These are phyloP conservation scores for Ibidorhyncha struthersii DNA, from an alignment of 2,113 vertebrate species.

Conservation along the genomic window DNA sequence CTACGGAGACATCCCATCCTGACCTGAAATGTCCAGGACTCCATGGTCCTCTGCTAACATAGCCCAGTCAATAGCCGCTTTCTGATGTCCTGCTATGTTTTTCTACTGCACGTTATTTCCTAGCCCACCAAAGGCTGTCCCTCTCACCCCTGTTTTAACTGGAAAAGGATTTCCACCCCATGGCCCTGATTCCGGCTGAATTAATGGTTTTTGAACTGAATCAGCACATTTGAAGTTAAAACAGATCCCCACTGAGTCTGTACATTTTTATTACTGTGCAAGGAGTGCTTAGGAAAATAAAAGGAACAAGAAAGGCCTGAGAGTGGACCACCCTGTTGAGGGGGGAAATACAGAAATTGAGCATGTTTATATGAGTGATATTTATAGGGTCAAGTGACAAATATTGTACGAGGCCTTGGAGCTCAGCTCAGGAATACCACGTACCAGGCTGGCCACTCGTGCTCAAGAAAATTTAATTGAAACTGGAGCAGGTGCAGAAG, in stretches of 20 bases:
- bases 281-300: conserved; percentile 69
- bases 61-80: not conserved
- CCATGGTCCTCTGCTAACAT: not conserved
- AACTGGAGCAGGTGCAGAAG: conserved; percentile 52
- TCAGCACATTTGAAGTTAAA: conserved; percentile 68
- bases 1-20: not conserved
- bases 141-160: conserved; percentile 61
- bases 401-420: not conserved
- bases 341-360: conserved; percentile 22
- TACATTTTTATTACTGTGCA: conserved; percentile 67
- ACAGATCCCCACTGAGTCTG: conserved; percentile 61
- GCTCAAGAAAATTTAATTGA: conserved; percentile 27
- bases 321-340: conserved; percentile 58
- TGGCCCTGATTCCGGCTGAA: conserved; percentile 49
- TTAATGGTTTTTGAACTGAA: conserved; percentile 65
- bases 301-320: conserved; percentile 49
- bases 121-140: conserved; percentile 36
- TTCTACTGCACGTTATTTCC: not conserved
- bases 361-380: conserved; percentile 28
- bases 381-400: conserved; percentile 52
- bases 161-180: conserved; percentile 63
- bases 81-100: not conserved
- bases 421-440: not conserved
- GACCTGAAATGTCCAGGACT: not conserved
- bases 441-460: not conserved